Conservation (phyloP, 2,797 vertebrate species). For the Rallus crepitans region DNA sequence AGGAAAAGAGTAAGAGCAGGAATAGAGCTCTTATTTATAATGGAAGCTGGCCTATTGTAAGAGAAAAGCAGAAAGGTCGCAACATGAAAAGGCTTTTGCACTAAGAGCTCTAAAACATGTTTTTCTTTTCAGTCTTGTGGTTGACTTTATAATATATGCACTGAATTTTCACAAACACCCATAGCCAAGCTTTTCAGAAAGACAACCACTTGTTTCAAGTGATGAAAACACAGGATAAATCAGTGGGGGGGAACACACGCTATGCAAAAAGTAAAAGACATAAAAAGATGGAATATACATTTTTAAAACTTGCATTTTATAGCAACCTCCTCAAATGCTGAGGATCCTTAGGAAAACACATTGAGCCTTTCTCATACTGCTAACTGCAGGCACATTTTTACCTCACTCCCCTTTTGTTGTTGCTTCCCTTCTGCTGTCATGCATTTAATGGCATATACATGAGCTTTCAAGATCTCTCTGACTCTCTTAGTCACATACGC, state of each 20-base stretch:
- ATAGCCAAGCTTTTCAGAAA: background rate
- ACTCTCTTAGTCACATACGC: background rate
- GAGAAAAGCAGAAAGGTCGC: background rate
- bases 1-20: background rate
- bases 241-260: background rate
- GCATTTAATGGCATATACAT: background rate
- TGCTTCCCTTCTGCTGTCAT: background rate
- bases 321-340: background rate
- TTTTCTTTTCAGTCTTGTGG: background rate
- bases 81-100: background rate
- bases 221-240: background rate
- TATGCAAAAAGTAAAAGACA: background rate
- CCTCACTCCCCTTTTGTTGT: background rate
- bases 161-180: background rate
- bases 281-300: background rate
- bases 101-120: background rate
- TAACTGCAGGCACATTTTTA: background rate
- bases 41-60: background rate
- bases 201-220: background rate
- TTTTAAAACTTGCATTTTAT: background rate
- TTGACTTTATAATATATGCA: background rate
- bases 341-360: background rate
- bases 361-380: background rate
- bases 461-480: background rate
- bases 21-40: background rate